Conservation (phyloP, 53 echinoderm and acorn worm genomes). For the Paracentrotus lividus region DNA sequence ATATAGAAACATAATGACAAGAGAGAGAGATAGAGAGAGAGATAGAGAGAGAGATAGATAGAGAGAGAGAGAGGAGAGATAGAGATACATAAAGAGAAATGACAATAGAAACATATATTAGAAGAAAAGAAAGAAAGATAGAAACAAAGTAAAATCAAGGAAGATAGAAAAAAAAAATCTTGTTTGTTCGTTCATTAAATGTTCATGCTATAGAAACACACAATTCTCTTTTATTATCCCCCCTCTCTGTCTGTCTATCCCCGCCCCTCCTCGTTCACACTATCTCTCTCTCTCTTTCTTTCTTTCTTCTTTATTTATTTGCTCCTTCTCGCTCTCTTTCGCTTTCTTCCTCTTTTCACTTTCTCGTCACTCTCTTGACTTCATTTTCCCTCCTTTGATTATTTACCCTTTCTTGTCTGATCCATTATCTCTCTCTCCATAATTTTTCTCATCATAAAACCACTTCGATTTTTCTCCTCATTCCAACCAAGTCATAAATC, state of each 20-base stretch:
- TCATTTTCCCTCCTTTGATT: neutral
- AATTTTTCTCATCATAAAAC: conserved; percentile 49
- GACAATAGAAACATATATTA: neutral
- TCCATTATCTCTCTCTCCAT: conserved; percentile 27
- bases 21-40: neutral
- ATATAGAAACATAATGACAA: too few species aligned
- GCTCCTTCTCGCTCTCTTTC: neutral
- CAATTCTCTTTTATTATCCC: neutral
- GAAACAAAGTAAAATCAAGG: neutral
- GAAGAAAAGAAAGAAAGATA: neutral
- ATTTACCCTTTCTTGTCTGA: neutral
- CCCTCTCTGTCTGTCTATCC: neutral
- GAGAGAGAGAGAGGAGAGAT: neutral
- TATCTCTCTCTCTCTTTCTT: neutral
- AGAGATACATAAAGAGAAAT: neutral
- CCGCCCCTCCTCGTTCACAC: neutral
- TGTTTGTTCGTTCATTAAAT: too few species aligned
- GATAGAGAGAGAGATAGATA: neutral
- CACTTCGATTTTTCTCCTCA: conserved; percentile 42
- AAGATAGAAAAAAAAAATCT: neutral
- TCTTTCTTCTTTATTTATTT: neutral
- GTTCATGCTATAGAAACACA: neutral
- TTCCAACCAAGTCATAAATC: conserved; percentile 43
- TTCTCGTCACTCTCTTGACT: neutral
- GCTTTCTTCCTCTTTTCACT: neutral